Evolutionary conservation across 2,113 vertebrate genomes (phyloP).

Genomic region (Tragulus kanchil): DNA sequence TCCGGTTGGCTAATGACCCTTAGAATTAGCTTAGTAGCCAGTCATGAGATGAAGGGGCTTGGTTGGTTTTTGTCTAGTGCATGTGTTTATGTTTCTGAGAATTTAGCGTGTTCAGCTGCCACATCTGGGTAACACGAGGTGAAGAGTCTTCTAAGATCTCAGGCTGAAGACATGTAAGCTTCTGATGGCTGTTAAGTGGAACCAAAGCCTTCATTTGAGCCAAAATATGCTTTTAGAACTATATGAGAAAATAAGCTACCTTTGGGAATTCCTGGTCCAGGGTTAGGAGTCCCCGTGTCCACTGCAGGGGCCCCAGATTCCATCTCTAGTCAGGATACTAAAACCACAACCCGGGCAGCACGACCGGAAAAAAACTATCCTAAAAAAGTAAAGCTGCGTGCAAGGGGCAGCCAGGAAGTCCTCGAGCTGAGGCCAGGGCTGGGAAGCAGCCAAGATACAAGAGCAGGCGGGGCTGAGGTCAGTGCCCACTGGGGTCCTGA

Average conservation of each 20-base stretch:
- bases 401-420: background rate
- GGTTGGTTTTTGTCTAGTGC: background rate
- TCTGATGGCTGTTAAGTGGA: background rate
- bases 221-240: background rate
- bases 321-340: background rate
- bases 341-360: background rate
- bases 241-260: background rate
- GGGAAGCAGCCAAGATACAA: background rate
- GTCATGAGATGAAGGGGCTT: background rate
- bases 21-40: conserved; percentile 51
- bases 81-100: conserved; percentile 25
- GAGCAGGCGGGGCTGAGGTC: background rate
- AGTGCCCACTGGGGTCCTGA: background rate
- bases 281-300: background rate
- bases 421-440: background rate
- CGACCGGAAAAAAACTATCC: background rate
- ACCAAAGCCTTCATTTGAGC: background rate
- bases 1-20: conserved; percentile 82
- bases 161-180: background rate
- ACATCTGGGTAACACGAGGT: background rate
- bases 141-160: background rate
- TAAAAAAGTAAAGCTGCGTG: background rate
- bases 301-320: background rate
- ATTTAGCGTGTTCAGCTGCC: background rate
- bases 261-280: background rate